These are phyloP conservation scores for Ammospiza nelsoni DNA, from an alignment of 2,113 vertebrate species.

Conservation along the genomic window DNA sequence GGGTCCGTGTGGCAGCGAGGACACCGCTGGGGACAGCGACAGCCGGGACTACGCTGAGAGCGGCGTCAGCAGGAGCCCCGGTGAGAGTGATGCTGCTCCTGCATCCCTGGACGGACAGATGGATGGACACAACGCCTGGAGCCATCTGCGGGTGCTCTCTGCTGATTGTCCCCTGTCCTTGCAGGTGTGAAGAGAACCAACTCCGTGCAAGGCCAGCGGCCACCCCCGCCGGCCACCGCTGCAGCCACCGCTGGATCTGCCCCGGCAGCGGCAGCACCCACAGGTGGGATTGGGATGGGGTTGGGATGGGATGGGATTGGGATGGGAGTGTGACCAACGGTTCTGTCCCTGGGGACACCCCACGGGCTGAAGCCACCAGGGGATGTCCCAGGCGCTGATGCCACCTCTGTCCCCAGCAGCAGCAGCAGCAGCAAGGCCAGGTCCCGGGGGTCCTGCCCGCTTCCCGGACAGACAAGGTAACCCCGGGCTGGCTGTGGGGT, in stretches of 20 bases:
- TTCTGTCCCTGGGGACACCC: background rate
- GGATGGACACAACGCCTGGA: fast-evolving
- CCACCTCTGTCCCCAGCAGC: constrained; percentile 10
- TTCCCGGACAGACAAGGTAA: constrained; percentile 73
- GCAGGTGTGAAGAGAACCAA: constrained; percentile 73
- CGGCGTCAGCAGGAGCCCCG: constrained; percentile 61
- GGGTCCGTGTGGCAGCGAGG: constrained; percentile 32
- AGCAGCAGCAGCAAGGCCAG: constrained; percentile 11
- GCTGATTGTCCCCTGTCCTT: background rate
- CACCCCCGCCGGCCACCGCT: background rate
- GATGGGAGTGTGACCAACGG: background rate
- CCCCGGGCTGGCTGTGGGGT: background rate
- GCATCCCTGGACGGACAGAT: fast-evolving
- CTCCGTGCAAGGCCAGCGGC: constrained; percentile 69
- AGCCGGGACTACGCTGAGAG: constrained; percentile 14
- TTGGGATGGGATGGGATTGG: too few relatives aligned
- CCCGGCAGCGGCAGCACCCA: background rate
- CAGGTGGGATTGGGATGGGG: background rate
- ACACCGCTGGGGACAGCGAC: background rate
- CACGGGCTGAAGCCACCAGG: fast-evolving
- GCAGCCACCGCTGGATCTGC: background rate
- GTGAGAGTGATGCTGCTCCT: constrained; percentile 32
- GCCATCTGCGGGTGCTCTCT: fast-evolving
- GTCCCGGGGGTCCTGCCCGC: background rate
- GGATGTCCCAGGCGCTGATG: background rate